These are phyloP conservation scores for Gymnothorax javanicus DNA, from an alignment of 2,797 vertebrate genomes.

Conservation along the genomic window DNA sequence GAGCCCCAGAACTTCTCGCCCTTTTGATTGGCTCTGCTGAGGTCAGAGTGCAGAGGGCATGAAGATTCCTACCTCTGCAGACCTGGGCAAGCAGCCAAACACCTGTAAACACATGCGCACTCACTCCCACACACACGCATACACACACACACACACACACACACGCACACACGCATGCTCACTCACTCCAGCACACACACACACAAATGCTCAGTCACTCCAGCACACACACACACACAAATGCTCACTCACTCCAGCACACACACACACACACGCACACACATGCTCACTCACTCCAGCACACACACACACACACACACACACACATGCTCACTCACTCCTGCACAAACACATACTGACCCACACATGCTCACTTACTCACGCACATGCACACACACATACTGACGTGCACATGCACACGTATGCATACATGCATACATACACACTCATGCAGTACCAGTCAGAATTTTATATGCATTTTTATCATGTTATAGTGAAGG, in stretches of 20 bases:
- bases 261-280: slow-evolving; percentile 24
- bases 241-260: background rate
- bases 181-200: background rate
- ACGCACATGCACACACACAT: background rate
- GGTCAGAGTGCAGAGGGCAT: background rate
- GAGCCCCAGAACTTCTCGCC: background rate
- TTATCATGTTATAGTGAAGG: no score
- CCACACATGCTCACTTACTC: no score
- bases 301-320: background rate
- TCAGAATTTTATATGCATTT: no score
- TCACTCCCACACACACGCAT: background rate
- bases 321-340: background rate
- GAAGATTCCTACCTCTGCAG: background rate
- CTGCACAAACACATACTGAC: background rate
- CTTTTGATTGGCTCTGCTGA: background rate
- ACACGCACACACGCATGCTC: slow-evolving; percentile 5
- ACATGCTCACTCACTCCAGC: background rate
- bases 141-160: background rate
- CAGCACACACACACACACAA: background rate
- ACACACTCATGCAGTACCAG: no score
- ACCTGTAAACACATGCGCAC: background rate
- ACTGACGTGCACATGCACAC: no score
- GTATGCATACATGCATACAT: background rate
- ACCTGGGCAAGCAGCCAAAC: no score
- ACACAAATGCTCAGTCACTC: background rate